Conservation (phyloP, 2,797 vertebrate species). For the Acanthiza pusilla region DNA sequence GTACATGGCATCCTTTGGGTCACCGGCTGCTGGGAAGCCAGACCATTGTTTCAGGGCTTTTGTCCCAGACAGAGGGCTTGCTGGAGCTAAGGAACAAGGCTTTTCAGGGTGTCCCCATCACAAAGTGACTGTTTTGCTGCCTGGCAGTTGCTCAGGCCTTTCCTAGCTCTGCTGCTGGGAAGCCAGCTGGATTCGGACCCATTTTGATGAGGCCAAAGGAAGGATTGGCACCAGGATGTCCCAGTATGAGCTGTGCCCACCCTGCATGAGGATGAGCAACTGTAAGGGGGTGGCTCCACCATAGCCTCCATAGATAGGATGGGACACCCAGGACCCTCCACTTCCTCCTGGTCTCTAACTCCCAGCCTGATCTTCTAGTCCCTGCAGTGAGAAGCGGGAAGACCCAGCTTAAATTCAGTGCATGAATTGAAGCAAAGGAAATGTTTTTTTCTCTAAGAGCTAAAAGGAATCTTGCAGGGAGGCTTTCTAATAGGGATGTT, state of each 20-base stretch:
- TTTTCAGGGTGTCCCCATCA: neutral
- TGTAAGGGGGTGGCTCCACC: neutral
- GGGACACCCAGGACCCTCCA: fast-evolving
- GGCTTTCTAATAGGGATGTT: neutral
- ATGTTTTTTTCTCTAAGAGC: neutral
- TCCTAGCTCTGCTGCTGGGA: neutral
- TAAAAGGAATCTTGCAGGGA: neutral
- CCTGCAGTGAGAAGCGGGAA: neutral
- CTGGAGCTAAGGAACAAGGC: neutral
- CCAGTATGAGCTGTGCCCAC: fast-evolving
- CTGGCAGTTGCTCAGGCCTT: neutral
- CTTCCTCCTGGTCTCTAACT: neutral
- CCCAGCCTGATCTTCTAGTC: neutral
- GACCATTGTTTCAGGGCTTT: conserved; percentile 10
- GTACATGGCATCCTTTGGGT: neutral
- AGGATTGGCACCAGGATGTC: neutral
- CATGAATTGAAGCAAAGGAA: neutral
- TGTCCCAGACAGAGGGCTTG: neutral
- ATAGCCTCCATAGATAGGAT: neutral
- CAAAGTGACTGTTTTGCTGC: neutral
- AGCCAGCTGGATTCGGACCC: neutral
- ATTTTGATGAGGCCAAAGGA: neutral
- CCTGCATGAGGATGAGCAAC: fast-evolving
- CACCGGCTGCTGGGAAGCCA: neutral
- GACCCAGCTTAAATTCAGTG: neutral